Evolutionary conservation across 1,140 invertebrate genomes (phyloP), one percentile per base, ranked within the genome.

Genomic region (Cydia strobilella): DNA sequence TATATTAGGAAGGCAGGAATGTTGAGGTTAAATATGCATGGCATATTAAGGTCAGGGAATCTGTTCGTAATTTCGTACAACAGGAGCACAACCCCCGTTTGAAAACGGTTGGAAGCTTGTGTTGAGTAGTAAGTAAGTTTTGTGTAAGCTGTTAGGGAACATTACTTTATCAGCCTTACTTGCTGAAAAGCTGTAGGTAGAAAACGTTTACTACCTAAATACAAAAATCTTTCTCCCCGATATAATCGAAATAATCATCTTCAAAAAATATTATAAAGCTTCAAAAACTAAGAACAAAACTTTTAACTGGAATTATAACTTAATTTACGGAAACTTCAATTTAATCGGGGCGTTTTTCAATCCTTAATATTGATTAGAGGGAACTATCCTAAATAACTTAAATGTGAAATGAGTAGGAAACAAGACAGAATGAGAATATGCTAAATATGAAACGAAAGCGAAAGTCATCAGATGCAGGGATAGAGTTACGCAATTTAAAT

Each of bases 391-490:
- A 59, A 59, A 59, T 59, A 23, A 59, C 7, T 18, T 54, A 18
- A 6, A 51, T 15, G 48, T 51, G n/a, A 51, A 18, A n/a, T n/a
- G n/a, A n/a, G n/a, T 51, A 18, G 48, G 7, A 59, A 59, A 59
- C n/a, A 59, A 59, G 18, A 12, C 13, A 62, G 10, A 35, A 74
- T 25, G 15, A 31, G 13, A 35, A 74, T n/a, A 74, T 74, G 59
- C 35, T 63, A 62, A 35, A 74, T n/a, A 74, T 74, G 59, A 59
- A 74, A 62, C 7, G 31, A 69, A 66, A 18, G 65, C 7, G 31
- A 69, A 66, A 18, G 65, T 35, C 13, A 39, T 69, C 65, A 42
- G 23, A 35, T 7, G 27, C 25, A 27, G 15, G 72, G 3, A 48
- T 45, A 15, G 71, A 72, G 13, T 73, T 54, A 25, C 51, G 45